Evolutionary conservation across 2,888 invertebrate species (phyloP).

Genomic region (Oscheius onirici): DNA sequence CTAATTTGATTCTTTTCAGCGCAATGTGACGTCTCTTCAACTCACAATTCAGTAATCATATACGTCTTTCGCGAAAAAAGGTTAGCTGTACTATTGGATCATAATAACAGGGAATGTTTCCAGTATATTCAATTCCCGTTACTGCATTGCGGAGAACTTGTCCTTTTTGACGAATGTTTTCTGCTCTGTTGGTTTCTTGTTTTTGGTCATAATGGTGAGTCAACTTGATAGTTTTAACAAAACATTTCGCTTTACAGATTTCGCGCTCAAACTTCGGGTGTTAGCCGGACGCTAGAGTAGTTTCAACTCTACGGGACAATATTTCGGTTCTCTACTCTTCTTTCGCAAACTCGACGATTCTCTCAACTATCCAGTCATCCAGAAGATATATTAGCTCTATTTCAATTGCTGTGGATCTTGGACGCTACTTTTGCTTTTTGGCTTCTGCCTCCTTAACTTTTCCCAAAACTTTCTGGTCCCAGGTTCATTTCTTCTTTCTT

Average conservation of each 20-base stretch:
- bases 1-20: slow-evolving; percentile 7
- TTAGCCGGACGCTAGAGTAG: slow-evolving; percentile 31
- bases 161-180: neutral
- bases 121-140: neutral
- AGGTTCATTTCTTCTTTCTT: slow-evolving; percentile 17
- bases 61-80: slow-evolving; percentile 24
- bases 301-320: slow-evolving; percentile 29
- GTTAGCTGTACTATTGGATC: neutral
- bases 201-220: slow-evolving; percentile 13
- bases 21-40: slow-evolving; percentile 15
- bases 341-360: slow-evolving; percentile 30
- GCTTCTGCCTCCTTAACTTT: neutral
- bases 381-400: slow-evolving; percentile 16
- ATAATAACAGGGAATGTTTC: neutral
- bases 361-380: slow-evolving; percentile 21
- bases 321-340: slow-evolving; percentile 28
- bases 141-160: neutral
- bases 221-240: neutral
- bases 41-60: neutral
- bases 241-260: slow-evolving; percentile 13
- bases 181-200: slow-evolving; percentile 4
- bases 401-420: slow-evolving; percentile 24
- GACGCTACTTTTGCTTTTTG: slow-evolving; percentile 12
- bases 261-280: slow-evolving; percentile 29
- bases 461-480: slow-evolving; percentile 7